Evolutionary conservation across 2,888 invertebrate genomes (phyloP).

Genomic region (Eristalis tenax): DNA sequence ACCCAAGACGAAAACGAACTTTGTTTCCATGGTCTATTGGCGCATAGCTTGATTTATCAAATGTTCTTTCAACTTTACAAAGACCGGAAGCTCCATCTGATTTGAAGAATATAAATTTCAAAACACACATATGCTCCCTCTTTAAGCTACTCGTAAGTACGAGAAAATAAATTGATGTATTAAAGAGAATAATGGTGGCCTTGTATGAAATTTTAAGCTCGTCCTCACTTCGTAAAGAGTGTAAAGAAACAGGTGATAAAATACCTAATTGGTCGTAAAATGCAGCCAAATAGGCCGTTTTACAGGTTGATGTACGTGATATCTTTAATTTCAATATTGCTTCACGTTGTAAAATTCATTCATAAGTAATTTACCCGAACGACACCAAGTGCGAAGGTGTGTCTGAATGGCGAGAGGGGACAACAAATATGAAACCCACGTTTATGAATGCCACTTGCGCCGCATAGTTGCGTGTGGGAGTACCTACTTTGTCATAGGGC

Average conservation of each 20-base stretch:
- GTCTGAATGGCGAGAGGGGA: background rate
- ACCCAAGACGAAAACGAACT: too few relatives aligned
- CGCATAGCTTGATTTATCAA: too few relatives aligned
- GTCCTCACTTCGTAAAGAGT: background rate
- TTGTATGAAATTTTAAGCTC: background rate
- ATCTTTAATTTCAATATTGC: conserved; percentile 14
- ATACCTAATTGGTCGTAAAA: conserved; percentile 13
- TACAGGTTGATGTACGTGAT: conserved; percentile 5
- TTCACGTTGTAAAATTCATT: conserved; percentile 10
- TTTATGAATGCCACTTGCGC: background rate
- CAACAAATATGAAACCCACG: background rate
- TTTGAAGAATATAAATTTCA: background rate
- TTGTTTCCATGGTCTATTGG: too few relatives aligned
- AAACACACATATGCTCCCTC: background rate
- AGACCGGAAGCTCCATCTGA: too few relatives aligned
- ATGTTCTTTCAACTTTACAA: too few relatives aligned
- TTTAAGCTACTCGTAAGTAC: background rate
- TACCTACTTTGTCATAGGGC: background rate
- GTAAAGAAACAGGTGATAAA: conserved; percentile 13
- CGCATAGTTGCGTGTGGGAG: background rate
- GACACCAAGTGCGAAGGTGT: background rate
- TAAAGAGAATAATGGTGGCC: background rate
- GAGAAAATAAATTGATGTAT: background rate
- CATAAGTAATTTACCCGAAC: background rate
- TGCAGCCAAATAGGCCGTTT: background rate